These are phyloP conservation scores for Thunnus thynnus DNA, from an alignment of 2,113 vertebrate species.

Conservation along the genomic window DNA sequence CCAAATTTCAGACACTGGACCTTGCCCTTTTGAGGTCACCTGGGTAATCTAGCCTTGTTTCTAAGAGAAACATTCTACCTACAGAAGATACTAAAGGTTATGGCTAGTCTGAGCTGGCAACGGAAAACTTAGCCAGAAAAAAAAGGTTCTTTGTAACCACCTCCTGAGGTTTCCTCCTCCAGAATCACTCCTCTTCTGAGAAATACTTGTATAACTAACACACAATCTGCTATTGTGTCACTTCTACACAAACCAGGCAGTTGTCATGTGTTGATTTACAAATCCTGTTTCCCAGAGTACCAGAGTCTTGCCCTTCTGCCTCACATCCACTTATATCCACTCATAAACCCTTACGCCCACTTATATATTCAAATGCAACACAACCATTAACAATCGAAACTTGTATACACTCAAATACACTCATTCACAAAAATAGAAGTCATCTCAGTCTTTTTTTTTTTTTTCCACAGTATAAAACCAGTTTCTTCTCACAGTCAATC, in stretches of 20 bases:
- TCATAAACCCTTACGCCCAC: neutral
- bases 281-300: neutral
- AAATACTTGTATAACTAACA: neutral
- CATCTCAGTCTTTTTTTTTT: neutral
- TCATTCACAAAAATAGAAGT: neutral
- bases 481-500: neutral
- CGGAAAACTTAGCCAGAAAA: too few relatives aligned
- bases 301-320: neutral
- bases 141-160: too few relatives aligned
- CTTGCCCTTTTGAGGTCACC: too few relatives aligned
- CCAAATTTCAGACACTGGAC: too few relatives aligned
- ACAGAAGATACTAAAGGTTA: too few relatives aligned
- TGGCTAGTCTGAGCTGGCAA: too few relatives aligned
- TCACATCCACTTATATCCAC: neutral
- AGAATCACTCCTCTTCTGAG: neutral
- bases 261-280: neutral
- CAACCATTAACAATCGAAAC: neutral
- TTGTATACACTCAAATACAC: neutral
- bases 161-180: neutral
- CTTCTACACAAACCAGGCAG: constrained; percentile 8
- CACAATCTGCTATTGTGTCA: neutral
- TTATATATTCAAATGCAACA: neutral
- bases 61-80: too few relatives aligned
- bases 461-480: too few relatives aligned
- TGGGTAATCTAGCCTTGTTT: too few relatives aligned